These are phyloP conservation scores for Halcyon chelicuti DNA, from an alignment of 2,797 vertebrate genomes.

Conservation along the genomic window DNA sequence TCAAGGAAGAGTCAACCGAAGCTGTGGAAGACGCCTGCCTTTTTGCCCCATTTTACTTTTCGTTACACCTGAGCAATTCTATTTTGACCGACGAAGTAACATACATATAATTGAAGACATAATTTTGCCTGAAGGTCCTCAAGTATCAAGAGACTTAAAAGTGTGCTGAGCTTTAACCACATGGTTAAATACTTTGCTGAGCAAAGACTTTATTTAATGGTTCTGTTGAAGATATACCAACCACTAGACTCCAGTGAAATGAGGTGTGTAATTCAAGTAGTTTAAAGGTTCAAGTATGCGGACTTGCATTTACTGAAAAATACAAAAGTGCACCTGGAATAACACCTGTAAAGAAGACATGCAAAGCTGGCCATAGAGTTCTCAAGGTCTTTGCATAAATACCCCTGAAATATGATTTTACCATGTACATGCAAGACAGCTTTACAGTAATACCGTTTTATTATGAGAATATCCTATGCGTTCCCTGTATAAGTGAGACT, in stretches of 20 bases:
- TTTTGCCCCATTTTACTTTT: background rate
- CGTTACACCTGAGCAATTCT: background rate
- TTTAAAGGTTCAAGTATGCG: background rate
- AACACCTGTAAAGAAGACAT: background rate
- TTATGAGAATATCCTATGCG: background rate
- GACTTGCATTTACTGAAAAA: background rate
- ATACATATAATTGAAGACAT: background rate
- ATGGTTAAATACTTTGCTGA: background rate
- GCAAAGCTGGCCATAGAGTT: background rate
- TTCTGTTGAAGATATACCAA: background rate
- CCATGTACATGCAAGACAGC: background rate
- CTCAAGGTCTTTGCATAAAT: background rate
- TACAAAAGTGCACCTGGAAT: background rate
- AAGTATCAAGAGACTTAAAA: background rate
- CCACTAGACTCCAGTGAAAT: background rate
- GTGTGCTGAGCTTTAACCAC: background rate
- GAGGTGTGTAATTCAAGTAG: background rate
- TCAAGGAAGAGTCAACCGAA: background rate
- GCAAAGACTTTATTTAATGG: background rate
- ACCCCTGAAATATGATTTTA: fast-evolving
- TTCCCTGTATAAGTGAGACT: background rate
- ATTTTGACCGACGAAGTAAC: background rate
- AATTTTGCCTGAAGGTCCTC: background rate
- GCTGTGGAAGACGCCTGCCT: fast-evolving
- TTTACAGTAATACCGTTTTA: background rate